These are phyloP conservation scores for Sinonovacula constricta DNA, from an alignment of 1,140 invertebrate genomes.

Conservation along the genomic window DNA sequence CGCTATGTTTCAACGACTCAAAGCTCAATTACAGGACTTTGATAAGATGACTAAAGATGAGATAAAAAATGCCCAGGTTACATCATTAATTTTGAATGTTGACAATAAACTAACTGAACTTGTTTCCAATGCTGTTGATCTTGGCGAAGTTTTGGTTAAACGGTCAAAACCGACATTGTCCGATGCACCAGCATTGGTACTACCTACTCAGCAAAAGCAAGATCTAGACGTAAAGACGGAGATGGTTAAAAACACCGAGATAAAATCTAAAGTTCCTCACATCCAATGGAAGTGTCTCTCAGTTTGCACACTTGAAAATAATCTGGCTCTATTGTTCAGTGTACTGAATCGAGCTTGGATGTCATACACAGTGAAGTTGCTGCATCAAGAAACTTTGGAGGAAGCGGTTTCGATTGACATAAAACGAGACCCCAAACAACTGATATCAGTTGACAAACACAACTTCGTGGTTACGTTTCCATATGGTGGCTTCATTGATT, in stretches of 20 bases:
- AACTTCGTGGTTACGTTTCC: slow-evolving; percentile 42
- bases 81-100: slow-evolving; percentile 23
- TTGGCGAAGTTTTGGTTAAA: slow-evolving; percentile 24
- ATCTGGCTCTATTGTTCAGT: slow-evolving; percentile 25
- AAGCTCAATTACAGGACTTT: slow-evolving; percentile 37
- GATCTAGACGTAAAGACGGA: slow-evolving; percentile 19
- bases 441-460: slow-evolving; percentile 30
- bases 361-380: slow-evolving; percentile 14
- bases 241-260: slow-evolving; percentile 4
- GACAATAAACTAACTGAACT: slow-evolving; percentile 7
- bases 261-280: slow-evolving; percentile 15
- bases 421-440: slow-evolving; percentile 30
- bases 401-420: slow-evolving; percentile 27
- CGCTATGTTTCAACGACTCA: slow-evolving; percentile 22
- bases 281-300: slow-evolving; percentile 18
- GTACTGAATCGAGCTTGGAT: slow-evolving; percentile 43
- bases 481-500: slow-evolving; percentile 39
- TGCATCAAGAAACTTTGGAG: slow-evolving; percentile 25
- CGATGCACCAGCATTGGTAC: slow-evolving; percentile 26
- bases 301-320: slow-evolving; percentile 34
- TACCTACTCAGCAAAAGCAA: slow-evolving; percentile 9
- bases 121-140: slow-evolving; percentile 8
- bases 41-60: slow-evolving; percentile 22
- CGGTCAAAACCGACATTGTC: slow-evolving; percentile 23
- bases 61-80: slow-evolving; percentile 16